Conservation (phyloP, 2,888 invertebrate genomes). For the Cheilosia variabilis region DNA sequence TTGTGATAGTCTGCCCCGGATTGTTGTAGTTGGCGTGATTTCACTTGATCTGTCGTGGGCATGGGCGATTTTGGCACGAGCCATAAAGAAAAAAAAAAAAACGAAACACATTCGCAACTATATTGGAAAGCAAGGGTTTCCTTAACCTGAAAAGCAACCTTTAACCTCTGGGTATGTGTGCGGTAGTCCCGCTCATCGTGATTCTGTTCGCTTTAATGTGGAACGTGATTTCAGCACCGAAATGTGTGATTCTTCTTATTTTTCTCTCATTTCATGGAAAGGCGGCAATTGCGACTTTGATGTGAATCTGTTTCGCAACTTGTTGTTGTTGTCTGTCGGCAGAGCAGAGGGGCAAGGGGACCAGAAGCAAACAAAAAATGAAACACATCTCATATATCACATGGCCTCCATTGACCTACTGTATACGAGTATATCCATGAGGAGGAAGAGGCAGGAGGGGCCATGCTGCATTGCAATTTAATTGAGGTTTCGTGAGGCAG, state of each 20-base stretch:
- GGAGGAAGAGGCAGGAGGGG: background rate
- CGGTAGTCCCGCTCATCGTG: slow-evolving; percentile 4
- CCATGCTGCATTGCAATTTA: slow-evolving; percentile 60
- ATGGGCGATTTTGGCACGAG: slow-evolving; percentile 69
- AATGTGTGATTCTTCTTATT: slow-evolving; percentile 20
- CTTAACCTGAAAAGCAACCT: slow-evolving; percentile 8
- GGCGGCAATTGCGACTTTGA: slow-evolving; percentile 52
- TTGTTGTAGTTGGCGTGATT: slow-evolving; percentile 57
- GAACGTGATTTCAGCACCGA: slow-evolving; percentile 58
- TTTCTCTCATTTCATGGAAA: slow-evolving; percentile 10
- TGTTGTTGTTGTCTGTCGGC: slow-evolving; percentile 47
- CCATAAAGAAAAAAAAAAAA: slow-evolving; percentile 15
- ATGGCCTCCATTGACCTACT: slow-evolving; percentile 67
- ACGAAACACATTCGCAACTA: background rate
- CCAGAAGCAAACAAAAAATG: slow-evolving; percentile 26
- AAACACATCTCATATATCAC: slow-evolving; percentile 62
- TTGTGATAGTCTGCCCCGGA: slow-evolving; percentile 53
- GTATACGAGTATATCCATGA: no score
- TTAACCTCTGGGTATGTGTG: slow-evolving; percentile 13
- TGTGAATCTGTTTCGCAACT: slow-evolving; percentile 58
- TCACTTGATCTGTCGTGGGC: slow-evolving; percentile 63
- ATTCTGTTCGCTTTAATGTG: slow-evolving; percentile 7
- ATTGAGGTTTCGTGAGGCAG: slow-evolving; percentile 71
- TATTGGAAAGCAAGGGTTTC: background rate
- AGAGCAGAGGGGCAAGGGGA: background rate